Percentiles rank a stretch among this genome's conserved stretches.
phyloP scores from a whole-genome alignment of 2,888 invertebrate species.

The Zelleria hepariella region DNA sequence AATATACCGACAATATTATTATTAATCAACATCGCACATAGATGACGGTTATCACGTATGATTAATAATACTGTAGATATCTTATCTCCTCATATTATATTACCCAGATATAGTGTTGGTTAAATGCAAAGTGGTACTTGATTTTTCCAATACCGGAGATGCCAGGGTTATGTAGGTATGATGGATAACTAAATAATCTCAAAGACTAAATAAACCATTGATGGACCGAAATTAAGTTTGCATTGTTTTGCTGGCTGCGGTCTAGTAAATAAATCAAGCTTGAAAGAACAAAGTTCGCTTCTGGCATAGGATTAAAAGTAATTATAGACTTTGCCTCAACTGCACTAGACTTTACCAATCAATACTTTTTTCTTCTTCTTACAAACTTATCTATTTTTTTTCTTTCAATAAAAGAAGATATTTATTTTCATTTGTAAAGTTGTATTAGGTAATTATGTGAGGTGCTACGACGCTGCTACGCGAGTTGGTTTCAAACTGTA shows the following conservation, averaged over 20 bases:
- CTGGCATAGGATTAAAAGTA: background rate
- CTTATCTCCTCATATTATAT: background rate
- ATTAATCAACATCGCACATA: background rate
- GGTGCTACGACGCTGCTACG: too few relatives aligned
- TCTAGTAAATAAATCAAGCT: background rate
- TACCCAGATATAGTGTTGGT: background rate
- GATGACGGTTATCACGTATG: background rate
- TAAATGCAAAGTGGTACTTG: background rate
- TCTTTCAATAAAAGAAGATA: too few relatives aligned
- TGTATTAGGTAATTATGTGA: too few relatives aligned
- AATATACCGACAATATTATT: background rate
- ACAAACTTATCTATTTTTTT: background rate
- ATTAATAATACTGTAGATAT: background rate
- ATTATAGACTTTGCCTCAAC: background rate
- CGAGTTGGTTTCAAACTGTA: too few relatives aligned
- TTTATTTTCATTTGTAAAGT: too few relatives aligned
- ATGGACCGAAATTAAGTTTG: background rate
- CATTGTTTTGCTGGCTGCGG: background rate
- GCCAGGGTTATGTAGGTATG: background rate
- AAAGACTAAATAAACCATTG: background rate
- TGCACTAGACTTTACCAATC: background rate
- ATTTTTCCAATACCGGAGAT: background rate
- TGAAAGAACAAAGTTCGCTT: background rate
- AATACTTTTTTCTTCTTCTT: background rate
- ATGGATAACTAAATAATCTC: background rate